These are phyloP conservation scores for Drosophila trapezifrons DNA, from an alignment of 1,140 invertebrate species.

Conservation along the genomic window DNA sequence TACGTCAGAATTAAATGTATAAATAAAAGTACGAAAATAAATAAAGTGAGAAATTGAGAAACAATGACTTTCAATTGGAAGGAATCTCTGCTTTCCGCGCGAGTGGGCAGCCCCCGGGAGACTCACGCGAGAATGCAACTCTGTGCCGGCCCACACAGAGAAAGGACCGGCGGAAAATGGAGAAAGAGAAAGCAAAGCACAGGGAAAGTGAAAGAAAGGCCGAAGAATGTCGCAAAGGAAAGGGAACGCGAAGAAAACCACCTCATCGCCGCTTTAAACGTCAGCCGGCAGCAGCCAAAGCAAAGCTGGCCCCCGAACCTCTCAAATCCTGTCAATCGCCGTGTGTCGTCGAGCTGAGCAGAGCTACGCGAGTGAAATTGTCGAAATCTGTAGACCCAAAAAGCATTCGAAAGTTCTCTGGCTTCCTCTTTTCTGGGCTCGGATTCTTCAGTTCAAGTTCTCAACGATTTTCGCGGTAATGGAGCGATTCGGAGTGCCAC, in stretches of 20 bases:
- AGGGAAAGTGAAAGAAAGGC: constrained; percentile 6
- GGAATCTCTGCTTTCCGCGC: neutral
- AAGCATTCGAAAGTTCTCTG: constrained; percentile 25
- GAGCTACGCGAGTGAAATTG: constrained; percentile 38
- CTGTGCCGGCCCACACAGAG: constrained; percentile 15
- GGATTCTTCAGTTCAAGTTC: neutral
- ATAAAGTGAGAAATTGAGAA: constrained; percentile 34
- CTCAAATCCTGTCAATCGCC: constrained; percentile 44
- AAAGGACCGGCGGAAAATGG: neutral
- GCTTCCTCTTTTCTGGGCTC: neutral
- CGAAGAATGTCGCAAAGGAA: constrained; percentile 17
- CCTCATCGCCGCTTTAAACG: constrained; percentile 69
- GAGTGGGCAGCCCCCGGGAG: constrained; percentile 41
- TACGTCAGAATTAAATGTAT: constrained; percentile 78
- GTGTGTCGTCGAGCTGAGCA: constrained; percentile 44
- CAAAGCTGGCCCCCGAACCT: constrained; percentile 24
- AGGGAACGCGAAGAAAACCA: constrained; percentile 41
- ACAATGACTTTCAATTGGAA: neutral
- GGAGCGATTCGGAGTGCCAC: constrained; percentile 56
- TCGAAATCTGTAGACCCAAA: constrained; percentile 25
- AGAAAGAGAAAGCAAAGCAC: constrained; percentile 3
- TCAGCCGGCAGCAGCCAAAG: constrained; percentile 44
- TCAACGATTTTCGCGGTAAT: constrained; percentile 9
- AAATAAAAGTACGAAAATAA: constrained; percentile 59
- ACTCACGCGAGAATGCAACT: constrained; percentile 18